Base-by-base conservation (phyloP, 2,113 vertebrate species). In the Apodemus sylvaticus region DNA sequence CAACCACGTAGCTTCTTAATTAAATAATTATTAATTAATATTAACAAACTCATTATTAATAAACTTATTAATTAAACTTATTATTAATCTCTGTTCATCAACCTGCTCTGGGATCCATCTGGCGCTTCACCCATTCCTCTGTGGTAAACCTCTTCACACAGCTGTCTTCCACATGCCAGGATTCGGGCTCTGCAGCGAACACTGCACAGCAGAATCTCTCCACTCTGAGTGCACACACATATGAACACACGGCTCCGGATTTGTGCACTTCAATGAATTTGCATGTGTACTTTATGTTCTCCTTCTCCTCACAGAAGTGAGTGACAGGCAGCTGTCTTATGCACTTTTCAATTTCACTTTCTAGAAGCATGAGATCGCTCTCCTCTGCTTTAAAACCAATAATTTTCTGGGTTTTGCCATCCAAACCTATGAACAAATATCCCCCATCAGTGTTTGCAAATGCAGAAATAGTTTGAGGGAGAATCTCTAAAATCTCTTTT, bases 61-160 rank as follows among this genome's bases (percentile, higher is more conserved):
- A n/a, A n/a, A n/a, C n/a, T n/a, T n/a, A n/a, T n/a, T n/a, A n/a
- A n/a, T n/a, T n/a, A 20, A 22, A 20, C 6, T 71, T 58, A 71
- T 66, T 79, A 55, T 42, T 36, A 73, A 45, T 8, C 34, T 48
- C 34, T 3, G 24, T 29, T 36, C 0, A 51, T 90, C 79, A 73
- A 90, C 93, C 53, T 51, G 68, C 81, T 20, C 86, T n/a, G 64
- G 39, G 53, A 4, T 22, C 73, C 42, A 89, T 87, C 86, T 89
- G 55, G 26, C 60, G 5, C 26, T 78, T 36, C 0, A 16, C 17
- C 95, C 96, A 89, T 13, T 81, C 88, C 14, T 51, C 6, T 0
- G 3, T 0, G 0, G 24, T 77, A 55, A 96, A 55, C 2, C 16
- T 79, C 68, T 14, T 0, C 0, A 90, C 24, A 0, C 0, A 0